Base-by-base conservation (phyloP, 92 coral and sea anemone genomes). In the Epizoanthus stellaris region DNA sequence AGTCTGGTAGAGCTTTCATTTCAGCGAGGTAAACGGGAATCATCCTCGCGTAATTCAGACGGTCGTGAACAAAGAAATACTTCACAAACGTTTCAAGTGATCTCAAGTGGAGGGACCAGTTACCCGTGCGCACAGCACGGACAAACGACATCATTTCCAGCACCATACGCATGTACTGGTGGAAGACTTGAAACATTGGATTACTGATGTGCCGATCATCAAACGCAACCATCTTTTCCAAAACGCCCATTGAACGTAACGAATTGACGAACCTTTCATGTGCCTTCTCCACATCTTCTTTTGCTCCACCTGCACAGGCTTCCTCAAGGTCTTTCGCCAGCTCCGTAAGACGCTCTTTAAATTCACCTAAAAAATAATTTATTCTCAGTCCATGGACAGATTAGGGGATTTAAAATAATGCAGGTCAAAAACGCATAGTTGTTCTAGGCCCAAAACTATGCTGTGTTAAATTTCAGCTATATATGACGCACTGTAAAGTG, bases 61-160 rank as follows among this genome's bases (percentile, higher is more conserved):
- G 79, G 64, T 92, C 90, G 47, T 92, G 95, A 3, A 85, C 89
- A 65, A 86, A 89, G 91, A 82, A 86, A 58, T 85, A 82, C 86
- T 88, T 82, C 2, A 71, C 45, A 43, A 90, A 90, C 6, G 57
- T 59, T 54, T 87, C 84, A 6, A 82, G 54, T 12, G 91, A 61
- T 63, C 82, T 10, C 6, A 90, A 80, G 40, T 90, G 90, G 13
- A 82, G 86, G 30, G 76, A 60, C 93, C 93, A 90, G 82, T 90
- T 42, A 1, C 61, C 89, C 3, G 90, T 90, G 25, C 90, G 86
- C 4, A 90, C 85, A 4, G 93, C 88, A 12, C 90, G n/a, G 62
- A 86, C 73, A 63, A 90, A 87, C 81, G 34, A 7, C 77, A 86
- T 42, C 93, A 90, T 86, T 21, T 86, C 88, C 42, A 86, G 0